Conservation (phyloP, 2,888 invertebrate species). For the Tetropium fuscum region DNA sequence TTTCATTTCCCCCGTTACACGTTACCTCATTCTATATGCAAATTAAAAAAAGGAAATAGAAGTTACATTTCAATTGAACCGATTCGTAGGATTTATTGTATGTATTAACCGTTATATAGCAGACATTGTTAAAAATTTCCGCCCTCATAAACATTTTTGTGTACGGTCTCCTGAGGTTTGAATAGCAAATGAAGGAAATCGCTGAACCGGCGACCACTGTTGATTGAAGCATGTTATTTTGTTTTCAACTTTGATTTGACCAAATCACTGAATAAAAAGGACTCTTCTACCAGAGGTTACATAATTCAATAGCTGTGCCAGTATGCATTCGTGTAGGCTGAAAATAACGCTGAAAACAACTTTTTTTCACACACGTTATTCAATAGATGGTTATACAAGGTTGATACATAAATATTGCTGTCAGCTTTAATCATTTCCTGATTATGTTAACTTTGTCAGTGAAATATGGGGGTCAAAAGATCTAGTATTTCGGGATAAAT, state of each 20-base stretch:
- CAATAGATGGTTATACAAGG: too few relatives aligned
- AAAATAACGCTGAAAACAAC: too few relatives aligned
- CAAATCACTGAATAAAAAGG: constrained; percentile 32
- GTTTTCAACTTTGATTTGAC: constrained; percentile 43
- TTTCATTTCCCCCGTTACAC: neutral
- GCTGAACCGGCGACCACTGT: constrained; percentile 38
- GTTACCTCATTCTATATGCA: constrained; percentile 2
- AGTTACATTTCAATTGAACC: constrained; percentile 7
- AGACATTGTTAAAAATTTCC: constrained; percentile 41
- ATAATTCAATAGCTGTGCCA: constrained; percentile 19
- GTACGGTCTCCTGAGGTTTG: constrained; percentile 32
- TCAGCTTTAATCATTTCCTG: too few relatives aligned
- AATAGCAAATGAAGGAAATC: constrained; percentile 41
- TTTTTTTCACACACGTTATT: too few relatives aligned
- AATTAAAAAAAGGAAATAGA: constrained; percentile 12
- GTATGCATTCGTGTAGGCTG: constrained; percentile 12
- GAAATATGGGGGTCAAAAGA: too few relatives aligned
- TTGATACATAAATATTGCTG: too few relatives aligned
- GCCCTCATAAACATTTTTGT: constrained; percentile 39
- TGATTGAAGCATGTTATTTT: constrained; percentile 45
- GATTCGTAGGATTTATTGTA: constrained; percentile 13
- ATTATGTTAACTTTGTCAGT: too few relatives aligned
- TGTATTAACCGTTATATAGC: constrained; percentile 15
- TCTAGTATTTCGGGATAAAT: too few relatives aligned
- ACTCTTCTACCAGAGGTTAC: neutral